Evolutionary conservation across 2,888 invertebrate genomes (phyloP).

Genomic region (Trissoscelio sp.): DNA sequence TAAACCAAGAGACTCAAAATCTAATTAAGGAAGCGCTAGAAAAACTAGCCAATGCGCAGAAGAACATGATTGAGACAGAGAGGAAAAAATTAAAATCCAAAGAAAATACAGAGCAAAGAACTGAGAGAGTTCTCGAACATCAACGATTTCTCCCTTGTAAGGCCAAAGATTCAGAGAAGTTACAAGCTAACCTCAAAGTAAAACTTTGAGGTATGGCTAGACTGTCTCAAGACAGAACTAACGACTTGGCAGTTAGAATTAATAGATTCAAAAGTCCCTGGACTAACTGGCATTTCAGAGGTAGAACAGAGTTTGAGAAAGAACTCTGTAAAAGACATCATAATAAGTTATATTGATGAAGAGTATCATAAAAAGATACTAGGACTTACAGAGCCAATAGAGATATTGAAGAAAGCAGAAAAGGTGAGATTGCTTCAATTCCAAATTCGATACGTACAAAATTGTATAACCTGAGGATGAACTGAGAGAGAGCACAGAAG

Average conservation of each 20-base stretch:
- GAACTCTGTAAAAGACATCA: slow-evolving; percentile 67
- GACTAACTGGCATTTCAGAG: slow-evolving; percentile 47
- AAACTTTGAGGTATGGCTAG: slow-evolving; percentile 61
- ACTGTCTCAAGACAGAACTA: slow-evolving; percentile 62
- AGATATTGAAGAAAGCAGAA: slow-evolving; percentile 58
- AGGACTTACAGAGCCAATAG: slow-evolving; percentile 61
- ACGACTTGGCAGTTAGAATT: slow-evolving; percentile 59
- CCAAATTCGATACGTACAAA: slow-evolving; percentile 60
- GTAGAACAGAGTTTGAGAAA: slow-evolving; percentile 40
- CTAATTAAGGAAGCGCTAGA: slow-evolving; percentile 3
- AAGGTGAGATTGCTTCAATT: slow-evolving; percentile 59
- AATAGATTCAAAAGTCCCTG: slow-evolving; percentile 46
- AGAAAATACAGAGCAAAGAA: too few species aligned
- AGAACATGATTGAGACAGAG: too few species aligned
- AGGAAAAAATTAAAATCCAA: too few species aligned
- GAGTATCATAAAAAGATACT: slow-evolving; percentile 65
- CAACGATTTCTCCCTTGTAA: too few species aligned
- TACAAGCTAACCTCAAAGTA: slow-evolving; percentile 61
- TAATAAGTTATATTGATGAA: slow-evolving; percentile 62
- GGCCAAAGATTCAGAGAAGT: slow-evolving; percentile 53
- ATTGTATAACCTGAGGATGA: slow-evolving; percentile 42
- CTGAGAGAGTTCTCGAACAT: too few species aligned
- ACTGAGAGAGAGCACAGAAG: slow-evolving; percentile 43
- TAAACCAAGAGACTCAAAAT: slow-evolving; percentile 8
- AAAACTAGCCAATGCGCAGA: slow-evolving; percentile 1